Evolutionary conservation across 2,113 vertebrate species (phyloP).

Genomic region (Saccopteryx leptura): DNA sequence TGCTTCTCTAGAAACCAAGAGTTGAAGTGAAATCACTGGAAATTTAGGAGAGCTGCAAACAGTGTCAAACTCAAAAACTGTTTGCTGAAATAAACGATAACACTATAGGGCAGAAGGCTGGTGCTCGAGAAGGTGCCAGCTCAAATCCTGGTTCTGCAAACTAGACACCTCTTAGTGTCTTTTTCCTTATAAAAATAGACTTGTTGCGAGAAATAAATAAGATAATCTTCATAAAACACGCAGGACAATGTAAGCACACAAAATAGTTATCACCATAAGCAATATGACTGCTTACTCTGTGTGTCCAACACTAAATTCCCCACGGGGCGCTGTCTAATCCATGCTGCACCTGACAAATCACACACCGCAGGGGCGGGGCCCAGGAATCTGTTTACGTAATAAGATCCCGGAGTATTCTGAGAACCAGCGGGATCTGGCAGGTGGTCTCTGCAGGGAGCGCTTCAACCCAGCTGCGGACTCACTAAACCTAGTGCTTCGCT

Average conservation of each 20-base stretch:
- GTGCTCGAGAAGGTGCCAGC: neutral
- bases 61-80: neutral
- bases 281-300: neutral
- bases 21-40: constrained; percentile 12
- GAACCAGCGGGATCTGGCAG: neutral
- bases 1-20: constrained; percentile 51
- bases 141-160: constrained; percentile 28
- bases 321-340: neutral
- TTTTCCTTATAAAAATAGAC: constrained; percentile 15
- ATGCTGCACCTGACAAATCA: constrained; percentile 6
- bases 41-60: neutral
- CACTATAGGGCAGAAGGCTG: neutral
- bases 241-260: neutral
- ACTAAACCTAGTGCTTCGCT: neutral
- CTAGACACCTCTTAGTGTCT: neutral
- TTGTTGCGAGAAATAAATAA: constrained; percentile 5
- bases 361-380: neutral
- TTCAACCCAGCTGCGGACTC: neutral
- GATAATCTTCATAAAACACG: constrained; percentile 31
- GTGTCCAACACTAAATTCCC: neutral
- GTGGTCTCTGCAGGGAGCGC: neutral
- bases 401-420: constrained; percentile 48
- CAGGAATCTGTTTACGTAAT: constrained; percentile 49
- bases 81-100: constrained; percentile 30
- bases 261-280: constrained; percentile 14